Conservation (phyloP, 2,113 vertebrate genomes). For the Pangasianodon gigas region DNA sequence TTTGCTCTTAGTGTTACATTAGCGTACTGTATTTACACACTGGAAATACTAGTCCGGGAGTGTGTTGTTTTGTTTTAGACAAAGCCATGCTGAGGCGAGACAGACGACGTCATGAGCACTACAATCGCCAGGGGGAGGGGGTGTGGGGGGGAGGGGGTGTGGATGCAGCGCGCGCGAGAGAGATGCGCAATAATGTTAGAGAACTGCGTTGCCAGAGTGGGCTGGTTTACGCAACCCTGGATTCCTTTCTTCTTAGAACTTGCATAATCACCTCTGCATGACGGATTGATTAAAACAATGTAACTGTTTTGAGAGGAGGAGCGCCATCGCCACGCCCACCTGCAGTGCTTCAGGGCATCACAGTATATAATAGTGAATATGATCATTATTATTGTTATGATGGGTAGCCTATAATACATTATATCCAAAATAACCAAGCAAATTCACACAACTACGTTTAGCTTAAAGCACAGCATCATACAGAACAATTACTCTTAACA, state of each 20-base stretch:
- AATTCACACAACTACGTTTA: not conserved
- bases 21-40: not conserved
- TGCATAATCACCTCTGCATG: not conserved
- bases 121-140: no score
- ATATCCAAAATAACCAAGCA: not conserved
- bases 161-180: constrained; percentile 76
- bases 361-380: not conserved
- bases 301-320: not conserved
- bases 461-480: not conserved
- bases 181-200: constrained; percentile 56
- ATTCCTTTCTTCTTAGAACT: not conserved
- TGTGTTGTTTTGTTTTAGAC: not conserved
- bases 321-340: not conserved
- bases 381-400: not conserved
- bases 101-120: constrained; percentile 2
- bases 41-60: not conserved
- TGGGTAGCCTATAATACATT: not conserved
- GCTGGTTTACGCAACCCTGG: not conserved
- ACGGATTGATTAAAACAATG: not conserved
- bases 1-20: not conserved
- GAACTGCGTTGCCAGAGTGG: not conserved
- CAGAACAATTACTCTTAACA: not conserved
- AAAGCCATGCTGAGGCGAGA: not conserved
- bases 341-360: not conserved
- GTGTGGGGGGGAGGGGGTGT: constrained; percentile 28